These are phyloP conservation scores for Pedionomus torquatus DNA, from an alignment of 2,113 vertebrate species.

Conservation along the genomic window DNA sequence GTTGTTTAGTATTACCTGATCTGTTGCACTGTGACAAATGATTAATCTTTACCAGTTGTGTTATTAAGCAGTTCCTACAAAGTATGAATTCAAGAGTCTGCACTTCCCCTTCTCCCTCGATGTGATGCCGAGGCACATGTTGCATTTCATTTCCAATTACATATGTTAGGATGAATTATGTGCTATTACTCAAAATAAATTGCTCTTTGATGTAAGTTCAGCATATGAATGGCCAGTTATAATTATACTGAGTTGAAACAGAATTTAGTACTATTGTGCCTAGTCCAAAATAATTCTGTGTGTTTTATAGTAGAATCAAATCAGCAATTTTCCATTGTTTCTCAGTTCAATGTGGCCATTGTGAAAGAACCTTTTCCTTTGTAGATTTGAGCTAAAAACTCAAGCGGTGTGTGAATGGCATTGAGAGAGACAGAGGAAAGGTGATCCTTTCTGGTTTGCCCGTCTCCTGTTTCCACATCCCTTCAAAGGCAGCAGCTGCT, in stretches of 20 bases:
- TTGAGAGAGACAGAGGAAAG: background rate
- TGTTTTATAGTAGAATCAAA: background rate
- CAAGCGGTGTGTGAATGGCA: background rate
- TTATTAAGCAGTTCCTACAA: background rate
- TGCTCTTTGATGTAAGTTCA: slow-evolving; percentile 37
- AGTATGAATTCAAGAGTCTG: slow-evolving; percentile 1
- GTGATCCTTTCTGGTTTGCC: background rate
- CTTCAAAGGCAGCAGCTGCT: background rate
- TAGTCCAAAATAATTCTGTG: background rate
- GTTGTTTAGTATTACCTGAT: slow-evolving; percentile 10
- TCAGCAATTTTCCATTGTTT: slow-evolving; percentile 19
- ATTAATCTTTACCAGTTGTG: background rate
- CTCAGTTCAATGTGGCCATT: background rate
- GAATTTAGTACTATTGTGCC: background rate
- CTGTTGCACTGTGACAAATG: background rate
- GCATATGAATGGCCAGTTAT: background rate
- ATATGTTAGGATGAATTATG: background rate
- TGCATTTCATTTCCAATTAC: slow-evolving; percentile 29
- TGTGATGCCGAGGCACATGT: background rate
- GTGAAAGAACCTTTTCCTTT: background rate
- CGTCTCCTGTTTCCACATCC: fast-evolving
- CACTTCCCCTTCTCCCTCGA: background rate
- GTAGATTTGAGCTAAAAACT: background rate
- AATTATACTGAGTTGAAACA: slow-evolving; percentile 16
- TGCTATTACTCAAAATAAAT: slow-evolving; percentile 28